These are phyloP conservation scores for Hyalella azteca DNA, from an alignment of 2,888 invertebrate genomes.

Conservation along the genomic window DNA sequence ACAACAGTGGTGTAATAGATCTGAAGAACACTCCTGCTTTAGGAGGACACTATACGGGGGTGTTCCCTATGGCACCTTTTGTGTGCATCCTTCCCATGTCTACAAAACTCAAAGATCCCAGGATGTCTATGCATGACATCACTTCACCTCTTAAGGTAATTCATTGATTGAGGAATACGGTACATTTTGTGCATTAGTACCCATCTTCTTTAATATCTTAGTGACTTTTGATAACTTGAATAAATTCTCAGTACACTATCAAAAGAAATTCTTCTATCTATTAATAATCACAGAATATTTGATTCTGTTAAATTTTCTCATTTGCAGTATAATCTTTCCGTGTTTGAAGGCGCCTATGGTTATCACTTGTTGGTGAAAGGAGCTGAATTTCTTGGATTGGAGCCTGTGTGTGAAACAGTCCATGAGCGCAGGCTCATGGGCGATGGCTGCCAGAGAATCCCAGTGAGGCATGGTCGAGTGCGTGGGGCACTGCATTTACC, in stretches of 20 bases:
- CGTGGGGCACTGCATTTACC: conserved; percentile 50
- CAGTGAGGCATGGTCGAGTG: conserved; percentile 45
- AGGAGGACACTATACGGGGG: conserved; percentile 49
- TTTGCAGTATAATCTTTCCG: conserved; percentile 39
- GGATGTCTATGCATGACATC: conserved; percentile 48
- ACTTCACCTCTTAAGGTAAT: conserved; percentile 43
- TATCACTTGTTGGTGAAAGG: background rate
- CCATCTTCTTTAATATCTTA: background rate
- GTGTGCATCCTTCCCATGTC: conserved; percentile 42
- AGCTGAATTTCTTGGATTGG: conserved; percentile 18
- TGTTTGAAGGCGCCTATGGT: conserved; percentile 37
- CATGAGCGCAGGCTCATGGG: conserved; percentile 47
- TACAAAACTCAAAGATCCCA: conserved; percentile 42
- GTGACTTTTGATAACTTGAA: background rate
- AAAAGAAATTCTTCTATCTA: too few relatives aligned
- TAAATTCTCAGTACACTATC: too few relatives aligned
- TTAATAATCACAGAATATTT: too few relatives aligned
- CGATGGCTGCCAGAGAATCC: conserved; percentile 48
- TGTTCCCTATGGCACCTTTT: conserved; percentile 54
- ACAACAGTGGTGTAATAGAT: conserved; percentile 23
- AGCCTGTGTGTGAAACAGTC: conserved; percentile 29
- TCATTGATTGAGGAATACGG: conserved; percentile 24
- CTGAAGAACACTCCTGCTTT: conserved; percentile 25
- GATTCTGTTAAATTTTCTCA: background rate
- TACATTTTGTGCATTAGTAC: too few relatives aligned